Conservation (phyloP, 2,113 vertebrate genomes). For the Neopipo cinnamomea region DNA sequence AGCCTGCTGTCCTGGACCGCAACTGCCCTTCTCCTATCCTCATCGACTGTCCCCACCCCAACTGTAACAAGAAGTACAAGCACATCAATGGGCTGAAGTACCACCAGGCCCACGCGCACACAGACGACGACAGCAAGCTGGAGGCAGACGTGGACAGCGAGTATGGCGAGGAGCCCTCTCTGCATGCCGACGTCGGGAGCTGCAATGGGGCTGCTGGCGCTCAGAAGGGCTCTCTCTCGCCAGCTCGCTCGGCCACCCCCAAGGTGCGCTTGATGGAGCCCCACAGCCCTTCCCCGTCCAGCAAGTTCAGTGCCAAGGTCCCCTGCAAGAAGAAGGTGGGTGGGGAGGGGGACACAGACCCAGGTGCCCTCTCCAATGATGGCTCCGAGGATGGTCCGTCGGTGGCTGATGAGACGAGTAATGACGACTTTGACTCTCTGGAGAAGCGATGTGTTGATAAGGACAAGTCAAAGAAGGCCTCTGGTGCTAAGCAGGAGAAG, state of each 20-base stretch:
- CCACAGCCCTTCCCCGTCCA: constrained; percentile 91
- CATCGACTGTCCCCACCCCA: constrained; percentile 97
- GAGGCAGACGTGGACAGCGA: constrained; percentile 94
- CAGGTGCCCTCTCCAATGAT: constrained; percentile 84
- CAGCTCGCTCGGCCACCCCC: constrained; percentile 91
- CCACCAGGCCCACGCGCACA: constrained; percentile 97
- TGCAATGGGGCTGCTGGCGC: constrained; percentile 88
- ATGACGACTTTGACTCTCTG: constrained; percentile 86
- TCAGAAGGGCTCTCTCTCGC: constrained; percentile 94
- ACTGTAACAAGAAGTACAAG: constrained; percentile 99
- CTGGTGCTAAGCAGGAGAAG: constrained; percentile 85
- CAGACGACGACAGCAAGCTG: constrained; percentile 91
- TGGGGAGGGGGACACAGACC: constrained; percentile 83
- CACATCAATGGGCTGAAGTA: constrained; percentile 99
- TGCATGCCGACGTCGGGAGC: constrained; percentile 85
- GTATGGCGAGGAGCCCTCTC: constrained; percentile 88
- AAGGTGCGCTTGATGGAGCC: constrained; percentile 93
- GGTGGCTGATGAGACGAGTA: constrained; percentile 91
- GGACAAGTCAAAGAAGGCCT: constrained; percentile 86
- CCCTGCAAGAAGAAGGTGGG: constrained; percentile 88
- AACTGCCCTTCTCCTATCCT: constrained; percentile 94
- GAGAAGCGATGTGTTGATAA: constrained; percentile 86
- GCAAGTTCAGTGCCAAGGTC: constrained; percentile 88
- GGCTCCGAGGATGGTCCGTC: constrained; percentile 91
- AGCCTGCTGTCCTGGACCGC: constrained; percentile 84